A percentile compares a stretch with the other conserved stretches of the same genome.
phyloP scores from a whole-genome alignment of 2,888 invertebrate species.

The Eustalomyia histrio region DNA sequence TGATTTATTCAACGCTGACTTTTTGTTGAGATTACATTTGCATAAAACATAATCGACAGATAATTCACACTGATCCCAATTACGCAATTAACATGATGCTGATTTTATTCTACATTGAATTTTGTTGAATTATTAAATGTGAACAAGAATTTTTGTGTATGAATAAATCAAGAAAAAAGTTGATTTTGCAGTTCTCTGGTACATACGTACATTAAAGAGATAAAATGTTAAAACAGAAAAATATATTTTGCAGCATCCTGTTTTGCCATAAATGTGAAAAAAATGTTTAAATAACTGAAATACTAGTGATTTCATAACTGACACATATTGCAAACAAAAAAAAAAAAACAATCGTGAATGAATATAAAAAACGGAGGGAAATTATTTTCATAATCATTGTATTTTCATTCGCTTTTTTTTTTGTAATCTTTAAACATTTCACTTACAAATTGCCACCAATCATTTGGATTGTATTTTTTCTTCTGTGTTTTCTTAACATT shows the following conservation, averaged over 20 bases:
- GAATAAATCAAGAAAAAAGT: too few relatives aligned
- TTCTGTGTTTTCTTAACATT: conserved; percentile 41
- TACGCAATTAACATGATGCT: too few relatives aligned
- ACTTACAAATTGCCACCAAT: conserved; percentile 70
- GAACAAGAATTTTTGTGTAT: too few relatives aligned
- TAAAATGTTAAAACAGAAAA: conserved; percentile 27
- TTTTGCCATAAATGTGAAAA: conserved; percentile 47
- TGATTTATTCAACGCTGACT: too few relatives aligned
- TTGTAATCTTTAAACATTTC: conserved; percentile 65
- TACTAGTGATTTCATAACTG: conserved; percentile 58
- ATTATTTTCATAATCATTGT: conserved; percentile 57
- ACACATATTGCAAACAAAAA: conserved; percentile 56
- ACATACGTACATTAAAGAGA: conserved; percentile 36
- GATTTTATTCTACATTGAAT: too few relatives aligned
- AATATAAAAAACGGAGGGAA: conserved; percentile 39
- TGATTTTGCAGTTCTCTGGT: too few relatives aligned
- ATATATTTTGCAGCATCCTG: conserved; percentile 54
- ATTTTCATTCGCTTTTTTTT: conserved; percentile 33
- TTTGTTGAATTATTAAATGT: too few relatives aligned
- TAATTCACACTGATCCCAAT: too few relatives aligned
- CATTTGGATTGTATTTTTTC: conserved; percentile 57
- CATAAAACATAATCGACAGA: too few relatives aligned
- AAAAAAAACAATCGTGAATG: not conserved
- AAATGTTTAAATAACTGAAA: not conserved
- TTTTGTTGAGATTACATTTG: too few relatives aligned